Conservation (phyloP, 2,888 invertebrate genomes). For the Neocrepidodera transversa region DNA sequence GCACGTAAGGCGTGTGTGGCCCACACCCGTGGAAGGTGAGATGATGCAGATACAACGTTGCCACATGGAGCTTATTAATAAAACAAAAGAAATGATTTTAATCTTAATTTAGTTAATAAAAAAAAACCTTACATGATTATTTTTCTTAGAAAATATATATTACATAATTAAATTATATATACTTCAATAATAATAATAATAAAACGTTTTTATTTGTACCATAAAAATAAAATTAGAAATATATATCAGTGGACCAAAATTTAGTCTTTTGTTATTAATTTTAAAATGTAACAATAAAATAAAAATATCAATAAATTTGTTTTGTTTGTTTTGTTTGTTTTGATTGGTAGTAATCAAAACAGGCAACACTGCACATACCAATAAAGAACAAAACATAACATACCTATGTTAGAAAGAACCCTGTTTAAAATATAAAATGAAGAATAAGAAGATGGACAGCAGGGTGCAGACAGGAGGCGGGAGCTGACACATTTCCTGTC, state of each 20-base stretch:
- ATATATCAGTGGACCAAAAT: too few species aligned
- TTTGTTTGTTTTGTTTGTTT: too few species aligned
- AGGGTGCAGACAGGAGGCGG: conserved; percentile 50
- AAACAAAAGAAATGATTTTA: conserved; percentile 21
- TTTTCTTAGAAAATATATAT: too few species aligned
- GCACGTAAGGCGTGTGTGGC: conserved; percentile 49
- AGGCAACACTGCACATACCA: conserved; percentile 18
- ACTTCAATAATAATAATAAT: too few species aligned
- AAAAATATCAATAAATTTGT: too few species aligned
- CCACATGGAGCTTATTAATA: conserved; percentile 24
- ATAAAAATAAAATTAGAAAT: too few species aligned
- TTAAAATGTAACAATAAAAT: too few species aligned
- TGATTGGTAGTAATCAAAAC: not conserved
- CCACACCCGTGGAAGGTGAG: conserved; percentile 51
- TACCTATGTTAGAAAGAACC: conserved; percentile 16
- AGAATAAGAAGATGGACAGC: conserved; percentile 35
- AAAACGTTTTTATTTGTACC: too few species aligned
- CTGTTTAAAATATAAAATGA: conserved; percentile 20
- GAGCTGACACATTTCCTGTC: conserved; percentile 43
- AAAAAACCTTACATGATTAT: too few species aligned
- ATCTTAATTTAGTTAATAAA: conserved; percentile 15
- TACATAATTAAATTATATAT: too few species aligned
- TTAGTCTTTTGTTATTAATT: too few species aligned
- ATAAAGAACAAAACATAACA: not conserved
- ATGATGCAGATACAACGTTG: conserved; percentile 34